Conservation (phyloP, 1,140 invertebrate genomes). For the Neodiprion virginianus region DNA sequence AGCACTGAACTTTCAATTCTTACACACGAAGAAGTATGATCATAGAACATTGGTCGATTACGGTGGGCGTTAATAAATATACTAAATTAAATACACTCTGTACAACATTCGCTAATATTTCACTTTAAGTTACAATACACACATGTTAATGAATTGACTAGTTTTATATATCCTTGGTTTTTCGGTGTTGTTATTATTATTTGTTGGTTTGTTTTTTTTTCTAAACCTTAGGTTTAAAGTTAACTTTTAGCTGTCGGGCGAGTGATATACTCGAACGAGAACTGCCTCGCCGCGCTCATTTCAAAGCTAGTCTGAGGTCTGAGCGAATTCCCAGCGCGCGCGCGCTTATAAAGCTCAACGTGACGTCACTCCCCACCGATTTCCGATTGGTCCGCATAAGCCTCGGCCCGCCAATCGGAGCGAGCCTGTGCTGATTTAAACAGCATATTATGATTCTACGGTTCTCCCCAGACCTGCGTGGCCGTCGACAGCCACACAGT, state of each 20-base stretch:
- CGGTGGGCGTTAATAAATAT: neutral
- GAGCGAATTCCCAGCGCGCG: constrained; percentile 49
- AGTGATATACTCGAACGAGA: constrained; percentile 39
- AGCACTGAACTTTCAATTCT: constrained; percentile 20
- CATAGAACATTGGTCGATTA: neutral
- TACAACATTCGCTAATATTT: constrained; percentile 14
- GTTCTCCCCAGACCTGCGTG: neutral
- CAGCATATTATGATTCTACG: neutral
- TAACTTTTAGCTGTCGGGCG: constrained; percentile 35
- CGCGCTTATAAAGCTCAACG: constrained; percentile 61
- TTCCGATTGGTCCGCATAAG: constrained; percentile 32
- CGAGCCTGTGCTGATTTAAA: constrained; percentile 14
- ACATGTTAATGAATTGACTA: constrained; percentile 38
- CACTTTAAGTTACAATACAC: constrained; percentile 14
- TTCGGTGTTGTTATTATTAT: neutral
- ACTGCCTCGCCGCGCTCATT: constrained; percentile 43
- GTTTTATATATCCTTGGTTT: constrained; percentile 38
- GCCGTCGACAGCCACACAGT: neutral
- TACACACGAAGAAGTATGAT: too few species aligned
- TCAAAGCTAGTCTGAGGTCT: constrained; percentile 48
- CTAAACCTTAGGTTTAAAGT: constrained; percentile 23
- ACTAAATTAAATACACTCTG: constrained; percentile 21
- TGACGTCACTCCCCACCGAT: constrained; percentile 52
- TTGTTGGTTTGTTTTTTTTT: constrained; percentile 14
- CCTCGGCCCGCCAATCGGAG: constrained; percentile 31